Conservation (phyloP, 2,888 invertebrate genomes). For the Fragum whitleyi region DNA sequence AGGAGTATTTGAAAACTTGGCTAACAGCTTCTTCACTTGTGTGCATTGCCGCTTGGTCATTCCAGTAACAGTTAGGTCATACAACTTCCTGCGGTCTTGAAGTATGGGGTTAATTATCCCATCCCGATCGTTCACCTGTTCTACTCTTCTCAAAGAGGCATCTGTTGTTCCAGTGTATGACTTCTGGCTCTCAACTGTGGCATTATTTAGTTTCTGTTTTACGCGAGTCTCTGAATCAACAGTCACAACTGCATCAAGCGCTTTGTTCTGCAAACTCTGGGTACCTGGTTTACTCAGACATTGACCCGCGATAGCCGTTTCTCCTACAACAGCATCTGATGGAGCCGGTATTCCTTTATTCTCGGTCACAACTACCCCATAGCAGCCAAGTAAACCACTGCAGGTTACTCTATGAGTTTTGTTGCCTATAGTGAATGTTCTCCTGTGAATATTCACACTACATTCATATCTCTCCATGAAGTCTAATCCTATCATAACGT, state of each 20-base stretch:
- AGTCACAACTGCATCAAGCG: constrained; percentile 43
- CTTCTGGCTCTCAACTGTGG: constrained; percentile 33
- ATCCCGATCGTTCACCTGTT: background rate
- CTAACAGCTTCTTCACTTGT: constrained; percentile 27
- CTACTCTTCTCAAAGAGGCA: constrained; percentile 26
- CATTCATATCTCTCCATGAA: constrained; percentile 12
- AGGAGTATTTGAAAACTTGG: constrained; percentile 37
- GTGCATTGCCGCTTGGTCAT: constrained; percentile 11
- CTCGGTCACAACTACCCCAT: constrained; percentile 14
- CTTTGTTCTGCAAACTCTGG: background rate
- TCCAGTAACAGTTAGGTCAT: constrained; percentile 16
- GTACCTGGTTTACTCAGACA: too few species aligned
- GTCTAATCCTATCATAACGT: constrained; percentile 27
- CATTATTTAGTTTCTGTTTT: constrained; percentile 53
- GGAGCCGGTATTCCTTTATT: constrained; percentile 9
- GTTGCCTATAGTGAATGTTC: background rate
- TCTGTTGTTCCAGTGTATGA: constrained; percentile 42
- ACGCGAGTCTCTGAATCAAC: constrained; percentile 32
- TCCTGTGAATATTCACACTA: constrained; percentile 2
- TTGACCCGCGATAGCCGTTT: background rate
- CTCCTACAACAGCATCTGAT: constrained; percentile 22
- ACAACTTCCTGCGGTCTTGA: background rate
- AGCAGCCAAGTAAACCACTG: constrained; percentile 25
- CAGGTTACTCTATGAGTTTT: background rate
- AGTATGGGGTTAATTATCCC: background rate